Percentiles rank a stretch among this genome's conserved stretches.
These are phyloP conservation scores for Battus philenor DNA, from an alignment of 1,140 invertebrate genomes.

Conservation along the genomic window DNA sequence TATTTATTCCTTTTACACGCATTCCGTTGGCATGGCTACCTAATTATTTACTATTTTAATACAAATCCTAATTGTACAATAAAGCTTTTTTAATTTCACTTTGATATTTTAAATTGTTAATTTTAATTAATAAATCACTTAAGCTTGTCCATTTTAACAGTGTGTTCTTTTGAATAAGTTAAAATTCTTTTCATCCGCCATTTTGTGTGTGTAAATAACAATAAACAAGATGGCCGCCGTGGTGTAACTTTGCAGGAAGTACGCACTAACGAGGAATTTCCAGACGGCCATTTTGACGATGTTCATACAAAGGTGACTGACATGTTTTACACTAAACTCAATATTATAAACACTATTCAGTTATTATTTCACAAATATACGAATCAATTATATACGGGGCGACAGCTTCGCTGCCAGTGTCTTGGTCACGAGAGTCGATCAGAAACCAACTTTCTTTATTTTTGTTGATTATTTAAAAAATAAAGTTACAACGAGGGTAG, in stretches of 20 bases:
- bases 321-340: conserved; percentile 36
- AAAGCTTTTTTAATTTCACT: background rate
- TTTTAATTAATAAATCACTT: too few relatives aligned
- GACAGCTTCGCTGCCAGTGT: too few relatives aligned
- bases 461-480: too few relatives aligned
- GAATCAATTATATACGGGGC: too few relatives aligned
- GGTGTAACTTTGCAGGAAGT: conserved; percentile 49
- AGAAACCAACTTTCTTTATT: too few relatives aligned
- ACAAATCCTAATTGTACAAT: background rate
- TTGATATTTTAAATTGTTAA: too few relatives aligned
- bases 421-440: too few relatives aligned
- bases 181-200: conserved; percentile 43
- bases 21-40: background rate
- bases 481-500: too few relatives aligned
- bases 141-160: too few relatives aligned
- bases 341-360: conserved; percentile 2
- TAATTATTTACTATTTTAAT: background rate
- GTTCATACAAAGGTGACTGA: conserved; percentile 67
- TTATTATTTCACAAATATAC: too few relatives aligned
- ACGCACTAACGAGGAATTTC: conserved; percentile 63
- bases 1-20: conserved; percentile 40
- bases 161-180: too few relatives aligned
- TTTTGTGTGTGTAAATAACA: conserved; percentile 69
- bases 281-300: conserved; percentile 61
- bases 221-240: conserved; percentile 55